Evolutionary conservation across 2,888 invertebrate genomes (phyloP).

Genomic region (Tenthredo amoena): DNA sequence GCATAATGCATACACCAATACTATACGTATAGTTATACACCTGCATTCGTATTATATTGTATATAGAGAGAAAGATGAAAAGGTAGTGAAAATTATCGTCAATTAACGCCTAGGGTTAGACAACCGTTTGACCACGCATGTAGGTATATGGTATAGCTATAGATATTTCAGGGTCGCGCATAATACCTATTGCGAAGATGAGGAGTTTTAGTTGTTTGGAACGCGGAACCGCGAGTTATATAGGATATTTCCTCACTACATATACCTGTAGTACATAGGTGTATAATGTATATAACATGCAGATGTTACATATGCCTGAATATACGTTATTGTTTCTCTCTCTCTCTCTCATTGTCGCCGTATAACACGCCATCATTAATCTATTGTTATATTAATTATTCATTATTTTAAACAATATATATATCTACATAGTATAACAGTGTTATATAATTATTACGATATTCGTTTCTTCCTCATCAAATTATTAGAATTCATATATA

Average conservation of each 20-base stretch:
- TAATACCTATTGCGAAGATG: background rate
- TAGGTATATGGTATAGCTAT: background rate
- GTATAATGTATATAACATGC: background rate
- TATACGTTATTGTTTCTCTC: background rate
- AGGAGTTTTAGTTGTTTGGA: background rate
- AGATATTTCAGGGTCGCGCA: background rate
- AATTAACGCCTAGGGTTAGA: background rate
- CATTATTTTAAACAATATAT: background rate
- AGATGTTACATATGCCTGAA: background rate
- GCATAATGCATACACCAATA: no score
- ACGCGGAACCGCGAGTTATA: background rate
- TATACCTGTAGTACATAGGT: background rate
- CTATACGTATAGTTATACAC: no score
- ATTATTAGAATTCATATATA: no score
- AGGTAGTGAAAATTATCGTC: background rate
- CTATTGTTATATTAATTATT: background rate
- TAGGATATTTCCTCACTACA: background rate
- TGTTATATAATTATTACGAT: no score
- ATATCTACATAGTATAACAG: no score
- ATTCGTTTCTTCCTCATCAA: no score
- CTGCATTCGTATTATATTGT: no score
- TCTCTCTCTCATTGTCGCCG: no score
- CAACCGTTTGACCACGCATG: background rate
- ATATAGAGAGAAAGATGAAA: background rate
- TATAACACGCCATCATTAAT: background rate